A percentile compares a stretch with the other conserved stretches of the same genome.
Conservation (phyloP, 2,797 vertebrate species). For the Danio kyathit region DNA sequence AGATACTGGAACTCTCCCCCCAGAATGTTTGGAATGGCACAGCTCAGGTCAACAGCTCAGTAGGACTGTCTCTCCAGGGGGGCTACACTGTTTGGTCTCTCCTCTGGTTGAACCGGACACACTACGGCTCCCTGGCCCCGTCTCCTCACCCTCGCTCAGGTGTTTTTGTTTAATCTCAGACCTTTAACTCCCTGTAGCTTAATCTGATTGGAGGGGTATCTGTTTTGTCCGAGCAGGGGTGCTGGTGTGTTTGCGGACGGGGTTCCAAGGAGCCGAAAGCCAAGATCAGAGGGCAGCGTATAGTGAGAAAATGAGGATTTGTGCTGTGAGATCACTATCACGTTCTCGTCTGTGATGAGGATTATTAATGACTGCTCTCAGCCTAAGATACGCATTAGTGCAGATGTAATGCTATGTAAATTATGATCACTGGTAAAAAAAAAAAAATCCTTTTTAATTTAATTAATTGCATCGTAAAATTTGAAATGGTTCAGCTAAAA, state of each 20-base stretch:
- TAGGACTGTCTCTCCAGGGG: slow-evolving; percentile 63
- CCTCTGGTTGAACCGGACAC: slow-evolving; percentile 66
- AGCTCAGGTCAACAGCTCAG: slow-evolving; percentile 62
- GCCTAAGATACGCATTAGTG: slow-evolving; percentile 6
- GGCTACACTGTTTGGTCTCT: slow-evolving; percentile 70
- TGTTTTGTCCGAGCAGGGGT: slow-evolving; percentile 57
- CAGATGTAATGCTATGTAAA: slow-evolving; percentile 26
- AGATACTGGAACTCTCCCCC: slow-evolving; percentile 55
- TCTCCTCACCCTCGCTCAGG: slow-evolving; percentile 62
- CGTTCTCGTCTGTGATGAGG: slow-evolving; percentile 20
- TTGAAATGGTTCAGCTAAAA: slow-evolving; percentile 26
- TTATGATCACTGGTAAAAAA: background rate
- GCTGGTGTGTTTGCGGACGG: slow-evolving; percentile 61
- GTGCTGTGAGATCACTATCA: slow-evolving; percentile 41
- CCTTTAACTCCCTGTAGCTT: slow-evolving; percentile 69
- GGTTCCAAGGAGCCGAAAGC: slow-evolving; percentile 53
- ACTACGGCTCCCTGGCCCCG: slow-evolving; percentile 61
- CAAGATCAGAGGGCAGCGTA: slow-evolving; percentile 49
- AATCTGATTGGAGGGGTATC: slow-evolving; percentile 69
- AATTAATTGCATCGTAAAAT: slow-evolving; percentile 42
- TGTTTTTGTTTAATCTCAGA: slow-evolving; percentile 73
- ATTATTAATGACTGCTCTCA: slow-evolving; percentile 23
- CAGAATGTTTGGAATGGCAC: slow-evolving; percentile 58
- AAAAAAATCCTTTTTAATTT: slow-evolving; percentile 9
- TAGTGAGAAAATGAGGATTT: slow-evolving; percentile 46